A percentile compares a stretch with the other conserved stretches of the same genome.
These are phyloP conservation scores for Nymphalis polychloros DNA, from an alignment of 2,888 invertebrate species.

Conservation along the genomic window DNA sequence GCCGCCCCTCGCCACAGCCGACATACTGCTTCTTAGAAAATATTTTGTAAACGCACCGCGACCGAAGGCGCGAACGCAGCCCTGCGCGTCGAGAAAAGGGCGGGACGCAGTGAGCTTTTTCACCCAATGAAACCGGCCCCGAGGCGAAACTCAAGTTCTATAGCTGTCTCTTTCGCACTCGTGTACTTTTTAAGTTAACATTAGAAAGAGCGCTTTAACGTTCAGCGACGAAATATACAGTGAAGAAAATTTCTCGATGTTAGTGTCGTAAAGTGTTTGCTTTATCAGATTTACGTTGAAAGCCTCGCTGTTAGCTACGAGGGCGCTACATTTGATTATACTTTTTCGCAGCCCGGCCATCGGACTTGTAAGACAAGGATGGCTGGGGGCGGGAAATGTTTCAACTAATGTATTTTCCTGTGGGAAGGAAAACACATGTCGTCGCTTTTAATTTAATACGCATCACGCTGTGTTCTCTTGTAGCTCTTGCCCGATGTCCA, in stretches of 20 bases:
- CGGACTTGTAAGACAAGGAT: constrained; percentile 53
- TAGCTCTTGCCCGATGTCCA: constrained; percentile 45
- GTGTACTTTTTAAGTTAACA: constrained; percentile 6
- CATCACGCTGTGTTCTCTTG: constrained; percentile 75
- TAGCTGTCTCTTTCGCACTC: constrained; percentile 53
- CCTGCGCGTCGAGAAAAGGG: constrained; percentile 65
- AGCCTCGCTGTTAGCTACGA: constrained; percentile 75
- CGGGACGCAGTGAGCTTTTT: constrained; percentile 71
- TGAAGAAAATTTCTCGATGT: constrained; percentile 76
- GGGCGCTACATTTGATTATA: constrained; percentile 63
- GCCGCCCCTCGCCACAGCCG: constrained; percentile 76
- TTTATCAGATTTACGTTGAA: constrained; percentile 81
- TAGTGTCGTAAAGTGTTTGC: constrained; percentile 76
- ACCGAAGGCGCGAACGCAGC: constrained; percentile 71
- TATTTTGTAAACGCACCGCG: constrained; percentile 59
- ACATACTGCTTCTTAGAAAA: constrained; percentile 78
- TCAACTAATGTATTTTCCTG: constrained; percentile 80
- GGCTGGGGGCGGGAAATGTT: constrained; percentile 66
- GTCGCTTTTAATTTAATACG: constrained; percentile 81
- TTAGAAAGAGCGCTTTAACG: constrained; percentile 48
- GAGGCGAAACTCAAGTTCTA: constrained; percentile 42
- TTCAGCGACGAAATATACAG: constrained; percentile 47
- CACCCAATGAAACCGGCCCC: constrained; percentile 65
- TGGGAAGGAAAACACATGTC: constrained; percentile 82
- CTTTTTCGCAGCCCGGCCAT: constrained; percentile 45